phyloP scores from a whole-genome alignment of 2,113 vertebrate genomes.

The Isichthys henryi region DNA sequence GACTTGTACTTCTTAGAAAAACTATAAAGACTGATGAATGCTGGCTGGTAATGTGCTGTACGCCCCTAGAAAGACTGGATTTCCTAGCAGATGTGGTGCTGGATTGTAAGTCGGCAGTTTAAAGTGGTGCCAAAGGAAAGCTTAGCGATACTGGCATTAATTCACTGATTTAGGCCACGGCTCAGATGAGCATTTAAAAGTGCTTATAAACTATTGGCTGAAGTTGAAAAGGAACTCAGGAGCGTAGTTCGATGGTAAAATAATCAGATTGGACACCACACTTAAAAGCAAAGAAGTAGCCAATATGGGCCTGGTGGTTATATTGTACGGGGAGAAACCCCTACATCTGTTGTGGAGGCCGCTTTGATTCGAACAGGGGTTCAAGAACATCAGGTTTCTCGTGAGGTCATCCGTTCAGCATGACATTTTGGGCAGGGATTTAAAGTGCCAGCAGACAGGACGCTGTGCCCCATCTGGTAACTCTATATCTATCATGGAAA shows the following conservation, averaged over 20 bases:
- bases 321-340: neutral
- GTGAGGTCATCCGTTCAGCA: slow-evolving; percentile 15
- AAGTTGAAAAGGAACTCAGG: neutral
- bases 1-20: neutral
- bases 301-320: neutral
- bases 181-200: slow-evolving; percentile 20
- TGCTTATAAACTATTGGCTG: neutral
- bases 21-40: neutral
- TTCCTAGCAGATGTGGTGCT: slow-evolving; percentile 19
- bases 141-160: slow-evolving; percentile 11
- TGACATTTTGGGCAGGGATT: slow-evolving; percentile 3
- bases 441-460: slow-evolving; percentile 4
- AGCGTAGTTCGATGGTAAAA: neutral
- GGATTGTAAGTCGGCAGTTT: slow-evolving; percentile 10
- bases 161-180: slow-evolving; percentile 14
- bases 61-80: slow-evolving; percentile 13
- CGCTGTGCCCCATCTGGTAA: neutral
- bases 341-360: neutral
- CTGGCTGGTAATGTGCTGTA: neutral
- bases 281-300: neutral
- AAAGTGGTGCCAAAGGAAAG: slow-evolving; percentile 13
- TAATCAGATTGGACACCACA: neutral
- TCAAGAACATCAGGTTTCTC: neutral
- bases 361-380: neutral
- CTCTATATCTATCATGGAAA: slow-evolving; percentile 15